Evolutionary conservation across 2,888 invertebrate genomes (phyloP), one percentile per base, ranked within the genome.

Genomic region (Chalcis sispes): DNA sequence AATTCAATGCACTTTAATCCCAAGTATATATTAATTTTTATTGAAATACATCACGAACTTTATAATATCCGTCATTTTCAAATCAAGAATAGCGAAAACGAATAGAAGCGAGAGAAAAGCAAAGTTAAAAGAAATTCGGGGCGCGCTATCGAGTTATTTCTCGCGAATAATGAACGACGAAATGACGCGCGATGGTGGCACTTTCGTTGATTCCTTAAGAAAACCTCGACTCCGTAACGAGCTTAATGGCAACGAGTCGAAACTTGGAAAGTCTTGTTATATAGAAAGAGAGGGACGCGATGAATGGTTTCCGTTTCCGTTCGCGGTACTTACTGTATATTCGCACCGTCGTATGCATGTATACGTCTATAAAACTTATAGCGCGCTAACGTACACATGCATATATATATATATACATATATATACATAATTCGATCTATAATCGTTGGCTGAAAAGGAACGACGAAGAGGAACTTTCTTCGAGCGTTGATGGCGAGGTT

Each of bases 221-320:
- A 77, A 77, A 70, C 4, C 61, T 52, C 54, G 32, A 7, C 32
- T 56, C 46, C 65, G 64, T 73, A 73, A 77, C 70, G 65, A 73
- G 61, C 65, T 73, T 73, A 73, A 73, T 65, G 77, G 70, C 40
- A 54, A 54, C 32, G 73, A 46, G 54, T n/a, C n/a, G 59, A 74
- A 74, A 74, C 73, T 74, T 52, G 50, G 48, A 69, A 72, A 73
- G 29, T 69, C 42, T 29, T 13, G 42, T 13, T 42, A 13, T 46
- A 52, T 54, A 42, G 7, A 42, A 2, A 42, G 42, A 42, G 58
- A 36, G 61, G 59, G 54, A 71, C 66, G 48, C 54, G 66, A 77
- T 71, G 71, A 77, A 77, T 77, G 77, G 27, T 64, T 77, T 77
- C 77, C 77, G 77, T 71, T 77, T 77, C 74, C 74, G 59, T n/a